A percentile compares a stretch with the other conserved stretches of the same genome.
Evolutionary conservation across 2,888 invertebrate genomes (phyloP).

Genomic region (Dione juno): DNA sequence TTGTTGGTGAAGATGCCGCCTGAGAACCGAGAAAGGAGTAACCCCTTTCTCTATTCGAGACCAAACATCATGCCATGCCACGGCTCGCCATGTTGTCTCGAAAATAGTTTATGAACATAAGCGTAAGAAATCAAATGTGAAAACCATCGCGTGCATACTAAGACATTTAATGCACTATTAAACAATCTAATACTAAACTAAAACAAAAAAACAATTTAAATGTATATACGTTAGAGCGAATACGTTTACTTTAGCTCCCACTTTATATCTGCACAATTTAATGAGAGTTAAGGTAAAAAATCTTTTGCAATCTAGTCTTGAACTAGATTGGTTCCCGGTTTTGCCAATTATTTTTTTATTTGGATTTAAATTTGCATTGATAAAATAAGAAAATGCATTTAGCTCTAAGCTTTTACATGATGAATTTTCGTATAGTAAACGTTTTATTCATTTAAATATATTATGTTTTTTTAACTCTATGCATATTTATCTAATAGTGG

Average conservation of each 20-base stretch:
- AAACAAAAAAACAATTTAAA: too few relatives aligned
- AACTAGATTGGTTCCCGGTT: conserved; percentile 15
- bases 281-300: conserved; percentile 53
- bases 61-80: background rate
- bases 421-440: background rate
- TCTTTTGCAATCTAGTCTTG: conserved; percentile 42
- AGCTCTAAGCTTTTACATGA: background rate
- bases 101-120: background rate
- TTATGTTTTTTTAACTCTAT: too few relatives aligned
- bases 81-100: background rate
- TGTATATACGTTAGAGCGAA: background rate
- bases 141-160: too few relatives aligned
- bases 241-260: background rate
- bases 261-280: conserved; percentile 46
- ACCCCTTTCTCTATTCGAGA: background rate
- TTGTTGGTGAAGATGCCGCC: background rate
- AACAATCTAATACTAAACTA: too few relatives aligned
- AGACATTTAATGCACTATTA: background rate
- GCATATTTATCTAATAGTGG: too few relatives aligned
- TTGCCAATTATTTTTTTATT: conserved; percentile 15
- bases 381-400: conserved; percentile 1
- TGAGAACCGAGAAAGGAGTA: background rate
- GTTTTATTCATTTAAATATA: background rate
- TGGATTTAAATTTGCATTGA: background rate
- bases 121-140: background rate